Conservation (phyloP, 1,140 invertebrate genomes). For the Aphidius gifuensis region DNA sequence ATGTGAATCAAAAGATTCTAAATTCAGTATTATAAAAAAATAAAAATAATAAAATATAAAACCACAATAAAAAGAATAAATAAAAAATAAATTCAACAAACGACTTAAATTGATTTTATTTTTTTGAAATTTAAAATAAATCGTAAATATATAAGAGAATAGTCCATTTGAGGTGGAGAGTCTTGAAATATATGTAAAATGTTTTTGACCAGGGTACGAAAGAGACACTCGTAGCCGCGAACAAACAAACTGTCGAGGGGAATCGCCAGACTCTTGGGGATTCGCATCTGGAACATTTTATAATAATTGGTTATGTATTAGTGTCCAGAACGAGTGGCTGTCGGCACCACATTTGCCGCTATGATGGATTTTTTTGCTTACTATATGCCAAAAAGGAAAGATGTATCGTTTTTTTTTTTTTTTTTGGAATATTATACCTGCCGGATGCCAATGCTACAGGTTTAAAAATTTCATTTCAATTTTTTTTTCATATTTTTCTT, state of each 20-base stretch:
- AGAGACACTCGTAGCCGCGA: constrained; percentile 13
- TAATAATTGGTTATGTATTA: constrained; percentile 37
- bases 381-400: constrained; percentile 13
- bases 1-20: too few relatives aligned
- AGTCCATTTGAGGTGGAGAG: too few relatives aligned
- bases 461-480: constrained; percentile 18
- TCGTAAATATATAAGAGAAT: too few relatives aligned
- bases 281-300: constrained; percentile 39
- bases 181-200: not conserved
- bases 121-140: too few relatives aligned
- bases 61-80: too few relatives aligned
- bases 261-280: not conserved
- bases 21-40: too few relatives aligned
- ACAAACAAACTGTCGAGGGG: constrained; percentile 6
- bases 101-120: too few relatives aligned
- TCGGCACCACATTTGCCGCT: constrained; percentile 30
- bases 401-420: constrained; percentile 2
- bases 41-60: too few relatives aligned
- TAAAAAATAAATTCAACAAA: too few relatives aligned
- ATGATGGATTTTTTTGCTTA: constrained; percentile 35
- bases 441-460: constrained; percentile 28
- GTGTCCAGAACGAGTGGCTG: constrained; percentile 19
- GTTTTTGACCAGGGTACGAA: constrained; percentile 2
- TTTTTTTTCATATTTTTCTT: constrained; percentile 23
- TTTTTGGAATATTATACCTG: not conserved